Evolutionary conservation across 1,140 invertebrate genomes (phyloP).

Genomic region (Euwallacea similis): DNA sequence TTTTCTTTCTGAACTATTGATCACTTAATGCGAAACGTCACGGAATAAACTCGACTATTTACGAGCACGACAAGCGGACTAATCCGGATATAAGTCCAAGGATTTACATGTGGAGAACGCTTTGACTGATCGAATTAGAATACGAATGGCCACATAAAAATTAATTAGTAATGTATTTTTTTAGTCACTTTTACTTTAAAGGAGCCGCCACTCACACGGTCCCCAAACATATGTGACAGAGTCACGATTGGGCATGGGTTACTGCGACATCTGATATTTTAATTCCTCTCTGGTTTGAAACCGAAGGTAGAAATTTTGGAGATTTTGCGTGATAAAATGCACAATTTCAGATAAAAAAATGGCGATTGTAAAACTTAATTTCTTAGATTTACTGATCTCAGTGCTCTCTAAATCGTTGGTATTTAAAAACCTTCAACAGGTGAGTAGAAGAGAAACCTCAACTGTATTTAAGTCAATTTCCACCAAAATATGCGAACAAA

Average conservation of each 20-base stretch:
- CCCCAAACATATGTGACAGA: neutral
- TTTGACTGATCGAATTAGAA: slow-evolving; percentile 24
- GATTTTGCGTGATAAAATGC: no score
- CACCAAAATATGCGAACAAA: no score
- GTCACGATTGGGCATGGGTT: neutral
- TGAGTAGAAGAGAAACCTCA: neutral
- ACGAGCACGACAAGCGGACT: slow-evolving; percentile 17
- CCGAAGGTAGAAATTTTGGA: no score
- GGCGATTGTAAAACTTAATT: no score
- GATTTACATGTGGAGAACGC: slow-evolving; percentile 13
- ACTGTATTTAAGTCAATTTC: neutral
- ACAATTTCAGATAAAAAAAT: no score
- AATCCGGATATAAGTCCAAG: slow-evolving; percentile 15
- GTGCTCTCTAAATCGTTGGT: no score
- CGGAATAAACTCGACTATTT: slow-evolving; percentile 19
- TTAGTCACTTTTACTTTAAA: slow-evolving; percentile 13
- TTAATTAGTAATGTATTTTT: slow-evolving; percentile 24
- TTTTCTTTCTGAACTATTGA: neutral
- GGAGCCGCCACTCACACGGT: slow-evolving; percentile 19
- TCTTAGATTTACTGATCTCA: no score
- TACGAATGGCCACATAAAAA: slow-evolving; percentile 27
- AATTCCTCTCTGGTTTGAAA: neutral
- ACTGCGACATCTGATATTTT: slow-evolving; percentile 30
- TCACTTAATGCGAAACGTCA: slow-evolving; percentile 13
- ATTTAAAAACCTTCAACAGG: neutral